Evolutionary conservation across 2,888 invertebrate genomes (phyloP), one percentile per base, ranked within the genome.

Genomic region (Cylindroiulus punctatus): DNA sequence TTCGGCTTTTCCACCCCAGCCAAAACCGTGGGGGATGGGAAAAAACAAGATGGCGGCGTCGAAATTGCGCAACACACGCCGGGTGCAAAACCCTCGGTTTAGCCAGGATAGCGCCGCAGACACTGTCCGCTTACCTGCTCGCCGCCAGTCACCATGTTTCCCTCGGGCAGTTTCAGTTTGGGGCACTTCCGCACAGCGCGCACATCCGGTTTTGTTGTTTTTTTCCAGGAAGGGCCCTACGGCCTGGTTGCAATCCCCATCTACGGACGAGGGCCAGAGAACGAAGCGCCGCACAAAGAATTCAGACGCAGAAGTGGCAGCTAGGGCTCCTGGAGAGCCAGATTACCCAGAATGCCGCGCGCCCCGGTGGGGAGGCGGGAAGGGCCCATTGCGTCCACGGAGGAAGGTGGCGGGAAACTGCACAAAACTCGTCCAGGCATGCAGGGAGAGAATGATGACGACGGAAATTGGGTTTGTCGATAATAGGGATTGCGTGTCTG

Each of bases 71-170:
- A 52, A 52, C n/a, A 52, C 14, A 44, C 44, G 40, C 44, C 14
- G 44, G 10, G 7, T 7, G 3, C 44, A 44, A 44, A 44, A 10
- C 44, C 47, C n/a, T n/a, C n/a, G n/a, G n/a, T n/a, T n/a, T 47
- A 14, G 47, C 17, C 40, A 40, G 40, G 17, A 17, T 17, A 5
- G 47, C 12, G 17, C 5, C 5, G 14, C 47, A 17, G 47, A 14
- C 47, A 2, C 47, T 47, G 47, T 14, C 5, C 5, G 47, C 52
- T 52, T 52, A 52, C 52, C 52, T 52, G 52, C 52, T 52, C 52
- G n/a, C 52, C 52, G 19, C 52, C 52, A 52, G 52, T 52, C 52
- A 52, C 52, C 52, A 52, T 52, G 52, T 52, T 52, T 52, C 47
- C 5, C 47, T n/a, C 1, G n/a, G 52, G n/a, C n/a, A n/a, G n/a